Percentiles rank a stretch among this genome's conserved stretches.
phyloP scores from a whole-genome alignment of 2,797 vertebrate genomes.

The Triplophysa yarkandensis region DNA sequence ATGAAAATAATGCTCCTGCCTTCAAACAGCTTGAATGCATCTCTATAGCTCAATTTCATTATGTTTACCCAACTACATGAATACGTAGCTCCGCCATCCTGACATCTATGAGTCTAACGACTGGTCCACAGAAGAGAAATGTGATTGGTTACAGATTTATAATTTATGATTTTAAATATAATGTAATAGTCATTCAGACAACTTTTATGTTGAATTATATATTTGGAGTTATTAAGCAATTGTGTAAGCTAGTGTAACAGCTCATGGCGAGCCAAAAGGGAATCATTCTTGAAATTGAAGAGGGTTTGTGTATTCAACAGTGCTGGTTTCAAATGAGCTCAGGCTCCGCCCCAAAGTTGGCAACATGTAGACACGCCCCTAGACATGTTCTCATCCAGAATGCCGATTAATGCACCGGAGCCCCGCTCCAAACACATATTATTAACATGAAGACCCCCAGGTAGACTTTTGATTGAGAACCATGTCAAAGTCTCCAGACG shows the following conservation, averaged over 20 bases:
- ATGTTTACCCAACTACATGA: too few species aligned
- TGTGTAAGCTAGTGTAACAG: not conserved
- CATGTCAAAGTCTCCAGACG: not conserved
- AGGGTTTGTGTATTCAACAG: not conserved
- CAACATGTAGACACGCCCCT: not conserved
- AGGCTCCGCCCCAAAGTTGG: not conserved
- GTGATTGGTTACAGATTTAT: too few species aligned
- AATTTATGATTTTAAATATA: too few species aligned
- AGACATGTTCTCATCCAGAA: not conserved
- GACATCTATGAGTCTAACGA: too few species aligned
- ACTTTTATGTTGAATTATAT: too few species aligned
- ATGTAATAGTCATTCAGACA: too few species aligned
- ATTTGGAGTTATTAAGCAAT: not conserved
- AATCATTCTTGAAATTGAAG: not conserved
- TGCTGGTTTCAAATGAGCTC: not conserved
- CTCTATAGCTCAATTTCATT: too few species aligned
- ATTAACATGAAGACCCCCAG: not conserved
- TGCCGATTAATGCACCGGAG: not conserved
- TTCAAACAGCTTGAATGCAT: too few species aligned
- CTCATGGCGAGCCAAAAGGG: not conserved
- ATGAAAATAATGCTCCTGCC: too few species aligned
- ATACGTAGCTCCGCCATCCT: too few species aligned
- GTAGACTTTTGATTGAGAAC: slow-evolving; percentile 7
- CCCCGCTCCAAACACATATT: not conserved
- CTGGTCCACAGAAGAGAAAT: too few species aligned